Conservation (phyloP, 1,140 invertebrate genomes). For the Notospermus geniculatus region DNA sequence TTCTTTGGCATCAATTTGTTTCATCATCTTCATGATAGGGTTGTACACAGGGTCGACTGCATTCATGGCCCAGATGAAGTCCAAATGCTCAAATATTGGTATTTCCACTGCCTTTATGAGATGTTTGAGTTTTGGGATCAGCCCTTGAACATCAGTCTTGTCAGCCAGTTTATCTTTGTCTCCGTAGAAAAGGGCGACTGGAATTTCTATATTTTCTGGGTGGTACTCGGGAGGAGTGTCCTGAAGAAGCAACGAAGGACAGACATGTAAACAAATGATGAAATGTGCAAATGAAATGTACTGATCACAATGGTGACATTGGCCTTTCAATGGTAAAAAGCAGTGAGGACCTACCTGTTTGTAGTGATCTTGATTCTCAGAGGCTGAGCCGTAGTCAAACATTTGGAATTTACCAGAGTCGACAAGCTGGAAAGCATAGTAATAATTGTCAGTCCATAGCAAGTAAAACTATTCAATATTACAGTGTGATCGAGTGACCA, state of each 20-base stretch:
- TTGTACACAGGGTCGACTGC: conserved; percentile 33
- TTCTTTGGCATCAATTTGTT: neutral
- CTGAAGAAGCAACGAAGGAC: conserved; percentile 20
- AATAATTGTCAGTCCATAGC: too few relatives aligned
- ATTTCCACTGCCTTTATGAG: conserved; percentile 29
- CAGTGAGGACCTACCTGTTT: conserved; percentile 48
- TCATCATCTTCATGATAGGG: conserved; percentile 26
- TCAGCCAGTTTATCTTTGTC: conserved; percentile 71
- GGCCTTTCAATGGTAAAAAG: too few relatives aligned
- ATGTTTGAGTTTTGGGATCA: conserved; percentile 41
- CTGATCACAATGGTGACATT: too few relatives aligned
- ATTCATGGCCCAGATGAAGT: conserved; percentile 50
- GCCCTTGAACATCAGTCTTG: conserved; percentile 59
- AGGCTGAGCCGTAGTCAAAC: conserved; percentile 65
- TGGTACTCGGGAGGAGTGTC: conserved; percentile 68
- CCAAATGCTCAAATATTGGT: conserved; percentile 47
- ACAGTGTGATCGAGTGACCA: too few relatives aligned
- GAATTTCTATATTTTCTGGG: conserved; percentile 63
- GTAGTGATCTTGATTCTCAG: conserved; percentile 61
- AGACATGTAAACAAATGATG: neutral
- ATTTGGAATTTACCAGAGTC: conserved; percentile 41
- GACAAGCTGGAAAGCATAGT: conserved; percentile 21
- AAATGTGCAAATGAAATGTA: too few relatives aligned
- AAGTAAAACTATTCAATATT: too few relatives aligned
- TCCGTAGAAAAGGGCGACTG: conserved; percentile 68